Percentiles rank a stretch among this genome's conserved stretches.
phyloP scores from a whole-genome alignment of 2,888 invertebrate genomes.

The Drosophila conformis region DNA sequence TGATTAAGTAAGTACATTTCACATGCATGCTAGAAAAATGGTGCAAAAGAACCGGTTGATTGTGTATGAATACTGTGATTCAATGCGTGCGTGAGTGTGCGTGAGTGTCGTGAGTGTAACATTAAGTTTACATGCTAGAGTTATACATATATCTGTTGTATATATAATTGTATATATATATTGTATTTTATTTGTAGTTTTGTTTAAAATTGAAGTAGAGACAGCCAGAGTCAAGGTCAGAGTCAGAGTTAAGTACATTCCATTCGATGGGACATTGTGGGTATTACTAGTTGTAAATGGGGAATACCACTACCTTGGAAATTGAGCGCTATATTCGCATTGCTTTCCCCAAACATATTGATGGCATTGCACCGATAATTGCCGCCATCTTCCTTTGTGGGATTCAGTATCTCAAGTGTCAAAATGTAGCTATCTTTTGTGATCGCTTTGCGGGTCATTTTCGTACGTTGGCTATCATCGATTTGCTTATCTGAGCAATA shows the following conservation, averaged over 20 bases:
- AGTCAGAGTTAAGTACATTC: conserved; percentile 1
- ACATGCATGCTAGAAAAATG: neutral
- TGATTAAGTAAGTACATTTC: neutral
- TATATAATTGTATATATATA: neutral
- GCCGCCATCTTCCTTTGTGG: conserved; percentile 98
- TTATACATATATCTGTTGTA: neutral
- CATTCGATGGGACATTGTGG: conserved; percentile 4
- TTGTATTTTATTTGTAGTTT: neutral
- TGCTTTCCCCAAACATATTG: conserved; percentile 99
- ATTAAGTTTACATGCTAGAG: conserved; percentile 12
- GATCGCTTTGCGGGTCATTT: conserved; percentile 95
- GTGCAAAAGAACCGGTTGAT: neutral
- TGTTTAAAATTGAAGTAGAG: neutral
- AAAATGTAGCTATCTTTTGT: conserved; percentile 96
- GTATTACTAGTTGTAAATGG: conserved; percentile 10
- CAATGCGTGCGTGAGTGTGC: neutral
- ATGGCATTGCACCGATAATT: conserved; percentile 99
- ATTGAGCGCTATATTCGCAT: conserved; percentile 99
- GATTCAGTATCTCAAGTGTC: conserved; percentile 97
- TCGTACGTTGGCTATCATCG: conserved; percentile 92
- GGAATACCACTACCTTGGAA: conserved; percentile 92
- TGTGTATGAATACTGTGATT: neutral
- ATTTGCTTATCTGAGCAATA: conserved; percentile 95
- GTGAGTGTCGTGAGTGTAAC: conserved; percentile 2
- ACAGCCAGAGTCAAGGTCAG: neutral